Evolutionary conservation across 2,113 vertebrate species (phyloP).

Genomic region (Leucosticte australis): DNA sequence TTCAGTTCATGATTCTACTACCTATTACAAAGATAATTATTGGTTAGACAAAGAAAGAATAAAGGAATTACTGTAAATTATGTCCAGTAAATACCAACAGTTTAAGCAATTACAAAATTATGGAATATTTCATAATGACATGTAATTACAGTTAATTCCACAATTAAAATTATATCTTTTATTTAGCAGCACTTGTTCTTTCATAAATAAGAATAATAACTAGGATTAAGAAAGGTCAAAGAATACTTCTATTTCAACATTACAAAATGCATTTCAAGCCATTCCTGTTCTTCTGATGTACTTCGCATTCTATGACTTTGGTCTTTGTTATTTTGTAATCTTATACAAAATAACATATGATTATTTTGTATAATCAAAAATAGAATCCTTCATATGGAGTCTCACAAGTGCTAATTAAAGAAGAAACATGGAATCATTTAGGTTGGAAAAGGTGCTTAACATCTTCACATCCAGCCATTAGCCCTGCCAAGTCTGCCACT

Average conservation of each 20-base stretch:
- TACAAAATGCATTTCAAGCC: slow-evolving; percentile 18
- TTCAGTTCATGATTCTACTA: slow-evolving; percentile 37
- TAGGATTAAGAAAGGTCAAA: slow-evolving; percentile 57
- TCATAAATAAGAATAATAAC: slow-evolving; percentile 55
- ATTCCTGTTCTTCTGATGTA: background rate
- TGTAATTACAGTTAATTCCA: slow-evolving; percentile 56
- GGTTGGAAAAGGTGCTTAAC: background rate
- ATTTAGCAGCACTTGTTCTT: slow-evolving; percentile 48
- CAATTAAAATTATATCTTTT: slow-evolving; percentile 59
- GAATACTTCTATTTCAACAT: slow-evolving; percentile 42
- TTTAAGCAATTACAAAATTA: slow-evolving; percentile 71
- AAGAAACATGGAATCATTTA: background rate
- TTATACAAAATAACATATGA: background rate
- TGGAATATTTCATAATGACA: slow-evolving; percentile 60
- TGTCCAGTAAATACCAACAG: slow-evolving; percentile 64
- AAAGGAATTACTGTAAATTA: slow-evolving; percentile 71
- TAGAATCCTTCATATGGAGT: background rate
- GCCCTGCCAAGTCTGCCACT: background rate
- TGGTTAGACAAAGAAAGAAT: slow-evolving; percentile 59
- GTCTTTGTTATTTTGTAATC: background rate
- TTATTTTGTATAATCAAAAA: background rate
- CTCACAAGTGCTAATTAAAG: background rate
- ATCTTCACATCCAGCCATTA: background rate
- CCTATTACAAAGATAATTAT: slow-evolving; percentile 65
- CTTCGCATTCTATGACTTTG: slow-evolving; percentile 31